These are phyloP conservation scores for Pseudochirops cupreus DNA, from an alignment of 2,797 vertebrate genomes.

Conservation along the genomic window DNA sequence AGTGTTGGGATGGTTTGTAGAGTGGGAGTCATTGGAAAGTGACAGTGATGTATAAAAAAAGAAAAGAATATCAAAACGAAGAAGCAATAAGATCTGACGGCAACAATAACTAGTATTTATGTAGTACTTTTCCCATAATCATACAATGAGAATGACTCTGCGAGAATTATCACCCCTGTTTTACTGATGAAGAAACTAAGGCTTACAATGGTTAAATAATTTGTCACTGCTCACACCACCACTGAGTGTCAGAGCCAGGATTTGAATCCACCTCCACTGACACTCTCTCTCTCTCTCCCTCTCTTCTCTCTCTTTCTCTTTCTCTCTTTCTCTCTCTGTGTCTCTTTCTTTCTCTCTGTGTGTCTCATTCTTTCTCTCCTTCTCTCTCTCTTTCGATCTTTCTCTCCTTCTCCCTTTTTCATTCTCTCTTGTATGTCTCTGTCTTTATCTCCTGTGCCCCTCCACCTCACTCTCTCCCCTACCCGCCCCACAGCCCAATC, in stretches of 20 bases:
- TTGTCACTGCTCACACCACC: neutral
- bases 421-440: neutral
- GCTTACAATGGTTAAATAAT: neutral
- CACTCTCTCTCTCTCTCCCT: neutral
- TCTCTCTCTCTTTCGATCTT: neutral
- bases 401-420: neutral
- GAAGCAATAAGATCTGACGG: neutral
- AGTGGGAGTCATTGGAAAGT: neutral
- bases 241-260: neutral
- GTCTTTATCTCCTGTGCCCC: neutral
- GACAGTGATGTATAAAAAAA: neutral
- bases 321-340: neutral
- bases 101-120: neutral
- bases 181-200: neutral
- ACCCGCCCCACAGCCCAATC: neutral
- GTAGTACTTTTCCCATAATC: neutral
- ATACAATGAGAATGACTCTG: neutral
- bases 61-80: neutral
- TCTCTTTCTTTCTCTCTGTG: neutral
- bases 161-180: neutral
- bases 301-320: neutral
- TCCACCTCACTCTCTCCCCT: neutral
- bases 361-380: neutral
- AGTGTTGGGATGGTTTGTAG: neutral
- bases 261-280: neutral